Evolutionary conservation across 2,888 invertebrate genomes (phyloP), one percentile per base, ranked within the genome.

Genomic region (Diploptera punctata): DNA sequence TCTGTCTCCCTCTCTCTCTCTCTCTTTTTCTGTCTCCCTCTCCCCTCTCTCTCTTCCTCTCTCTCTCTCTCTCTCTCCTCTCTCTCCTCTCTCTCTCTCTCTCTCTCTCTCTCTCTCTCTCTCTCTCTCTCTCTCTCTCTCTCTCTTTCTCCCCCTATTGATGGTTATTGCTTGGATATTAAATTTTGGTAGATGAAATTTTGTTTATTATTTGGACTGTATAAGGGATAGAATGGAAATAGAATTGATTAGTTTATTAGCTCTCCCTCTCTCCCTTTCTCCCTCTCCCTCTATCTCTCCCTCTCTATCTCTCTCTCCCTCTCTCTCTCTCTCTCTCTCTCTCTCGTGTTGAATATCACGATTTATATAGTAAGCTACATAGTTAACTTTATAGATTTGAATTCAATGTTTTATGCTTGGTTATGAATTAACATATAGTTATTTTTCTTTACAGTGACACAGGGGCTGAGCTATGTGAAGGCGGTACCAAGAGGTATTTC

Each of bases 401-500:
- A 49, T 49, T 16, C 18, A 49, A 10, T 49, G 16, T 49, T 49
- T 49, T 4, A 5, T 49, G 16, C n/a, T 33, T 33, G 33, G 33
- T 10, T 33, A 33, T 33, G n/a, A n/a, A 44, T 67, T 60, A 33
- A 19, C 9, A 19, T 43, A 7, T 21, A 19, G 4, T 68, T 68
- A 18, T 31, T 67, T 44, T 62, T 67, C n/a, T 47, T 74, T 72
- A 10, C 72, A 74, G 74, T 74, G 82, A 87, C 60, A 88, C 89
- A 76, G 91, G 91, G 4, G 83, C 82, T 68, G 84, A 26, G 81
- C 83, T 52, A 2, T 98, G 97, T 80, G 84, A 84, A 4, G 97
- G 97, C 16, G 91, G 95, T 2, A 88, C 89, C 77, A 91, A 90
- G 68, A 91, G 93, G 81, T 95, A 93, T 85, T 93, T 93, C 83